Base-by-base conservation (phyloP, 2,113 vertebrate genomes). In the Hipposideros armiger region DNA sequence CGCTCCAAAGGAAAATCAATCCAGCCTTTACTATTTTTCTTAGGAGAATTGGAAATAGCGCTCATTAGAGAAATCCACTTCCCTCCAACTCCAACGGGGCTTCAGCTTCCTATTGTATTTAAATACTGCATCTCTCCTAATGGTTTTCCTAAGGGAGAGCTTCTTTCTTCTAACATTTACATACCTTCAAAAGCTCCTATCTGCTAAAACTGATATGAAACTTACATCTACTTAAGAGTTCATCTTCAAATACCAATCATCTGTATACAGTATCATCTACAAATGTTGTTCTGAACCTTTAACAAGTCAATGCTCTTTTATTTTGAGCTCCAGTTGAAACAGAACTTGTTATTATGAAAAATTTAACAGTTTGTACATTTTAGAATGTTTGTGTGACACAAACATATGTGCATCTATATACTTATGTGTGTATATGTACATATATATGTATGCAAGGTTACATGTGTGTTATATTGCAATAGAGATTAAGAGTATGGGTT, bases 51-150 rank as follows among this genome's bases (percentile, higher is more conserved):
- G 69, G 45, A 91, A 82, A 97, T 69, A 2, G 2, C 30, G 40
- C 90, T 96, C 84, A 52, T 96, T 90, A 96, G 67, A 80, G 62
- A 70, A 94, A 69, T 28, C 54, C 19, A 76, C 60, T 54, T 73
- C 19, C 42, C 45, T 94, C 45, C 90, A 94, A 3, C 13, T 60
- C 76, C 28, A 28, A 95, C 47, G 70, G 82, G 93, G 90, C 87
- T 95, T 97, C 7, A 14, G 54, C 84, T 97, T 96, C 85, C 93
- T 66, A 0, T 26, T 54, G 60, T 84, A 24, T 70, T 95, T 94
- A 87, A 74, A 74, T 91, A 80, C 45, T 83, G 14, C 30, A 30
- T 64, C 11, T 50, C 76, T 78, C 77, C 80, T 2, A 30, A 19
- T 42, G 74, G 93, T 58, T 69, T 11, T 47, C 6, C n/a, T 47